Evolutionary conservation across 1,140 invertebrate genomes (phyloP), one percentile per base, ranked within the genome.

Genomic region (Mesaphorura yosii): DNA sequence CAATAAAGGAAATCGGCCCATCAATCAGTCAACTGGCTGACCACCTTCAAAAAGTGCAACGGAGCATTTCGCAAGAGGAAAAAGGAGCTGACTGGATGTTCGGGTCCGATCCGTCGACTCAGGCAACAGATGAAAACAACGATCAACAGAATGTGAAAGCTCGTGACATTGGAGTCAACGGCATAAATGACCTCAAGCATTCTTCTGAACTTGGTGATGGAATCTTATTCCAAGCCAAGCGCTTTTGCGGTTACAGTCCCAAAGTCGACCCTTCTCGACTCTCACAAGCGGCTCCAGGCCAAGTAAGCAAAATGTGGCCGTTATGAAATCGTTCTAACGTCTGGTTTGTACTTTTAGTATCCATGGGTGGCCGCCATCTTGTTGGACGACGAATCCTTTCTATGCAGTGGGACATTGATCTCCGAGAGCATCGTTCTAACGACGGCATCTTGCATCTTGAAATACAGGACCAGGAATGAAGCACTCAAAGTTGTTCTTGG

Each of bases 401-500:
- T 49, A 17, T 41, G 47, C 44, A 15, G 12, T 15, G 54, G 39
- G 2, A 50, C 25, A 15, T 48, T 55, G 17, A 17, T 55, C 3
- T 40, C 22, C 6, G 48, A 50, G 17, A 51, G 48, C 22, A 44
- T 55, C 15, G 48, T 55, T 14, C 19, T 55, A 5, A 51, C 48
- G 22, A 29, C 54, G 28, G 54, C 41, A 5, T 48, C 48, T 10
- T 50, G 47, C 22, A 45, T 55, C 27, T 3, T 49, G 2, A 48
- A 27, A 25, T 44, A 47, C 7, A 48, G 23, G 37, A 48, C 12
- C n/a, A 48, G 38, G 22, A 48, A 49, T 15, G 28, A 42, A 14
- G 22, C 53, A 1, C 5, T 49, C 3, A 48, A 41, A 27, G 39
- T 49, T 3, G 5, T 42, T 1, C 34, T 55, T 29, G 39, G 53